phyloP scores from a whole-genome alignment of 2,113 vertebrate species.

The Spheniscus mendiculus region DNA sequence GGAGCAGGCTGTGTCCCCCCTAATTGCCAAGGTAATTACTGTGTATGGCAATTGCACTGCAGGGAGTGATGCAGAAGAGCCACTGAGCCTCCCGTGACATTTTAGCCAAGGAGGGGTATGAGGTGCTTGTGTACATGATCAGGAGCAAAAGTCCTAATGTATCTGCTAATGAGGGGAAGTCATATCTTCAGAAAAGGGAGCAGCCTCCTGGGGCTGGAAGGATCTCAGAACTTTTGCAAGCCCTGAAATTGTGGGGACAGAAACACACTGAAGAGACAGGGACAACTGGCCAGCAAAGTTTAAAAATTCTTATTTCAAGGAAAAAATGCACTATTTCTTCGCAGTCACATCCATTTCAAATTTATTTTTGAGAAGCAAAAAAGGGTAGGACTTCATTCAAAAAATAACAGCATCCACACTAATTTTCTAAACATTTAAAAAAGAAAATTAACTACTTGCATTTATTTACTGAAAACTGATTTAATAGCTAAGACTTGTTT shows the following conservation, averaged over 20 bases:
- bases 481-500: constrained; percentile 23
- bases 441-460: neutral
- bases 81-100: neutral
- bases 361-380: neutral
- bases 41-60: fast-evolving
- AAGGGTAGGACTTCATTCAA: neutral
- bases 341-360: neutral
- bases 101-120: neutral
- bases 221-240: neutral
- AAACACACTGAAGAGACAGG: neutral
- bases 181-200: neutral
- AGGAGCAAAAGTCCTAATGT: neutral
- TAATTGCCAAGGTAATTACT: neutral
- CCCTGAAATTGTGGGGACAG: neutral
- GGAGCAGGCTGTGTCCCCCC: neutral
- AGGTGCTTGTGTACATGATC: neutral
- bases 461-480: neutral
- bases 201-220: neutral
- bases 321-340: neutral
- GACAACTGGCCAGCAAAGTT: neutral
- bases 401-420: neutral
- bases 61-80: neutral
- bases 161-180: neutral
- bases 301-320: neutral
- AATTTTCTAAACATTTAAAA: neutral